Evolutionary conservation across 2,888 invertebrate species (phyloP), one percentile per base, ranked within the genome.

Genomic region (Hylaea fasciaria): DNA sequence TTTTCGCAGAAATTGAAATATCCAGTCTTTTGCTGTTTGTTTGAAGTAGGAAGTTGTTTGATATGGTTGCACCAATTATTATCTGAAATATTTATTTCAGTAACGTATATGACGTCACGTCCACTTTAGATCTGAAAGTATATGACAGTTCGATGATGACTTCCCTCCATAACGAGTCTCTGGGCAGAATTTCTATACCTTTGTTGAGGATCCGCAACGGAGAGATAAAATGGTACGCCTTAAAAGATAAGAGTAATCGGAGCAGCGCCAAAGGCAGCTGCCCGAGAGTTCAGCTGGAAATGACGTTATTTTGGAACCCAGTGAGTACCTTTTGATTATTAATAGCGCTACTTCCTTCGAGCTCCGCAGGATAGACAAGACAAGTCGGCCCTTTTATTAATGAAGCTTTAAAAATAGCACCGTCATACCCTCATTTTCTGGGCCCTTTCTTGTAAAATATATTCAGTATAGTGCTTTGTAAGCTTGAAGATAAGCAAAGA

Each of bases 161-260:
- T 13, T 62, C 76, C 0, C 58, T 83, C 7, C 66, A 74, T 5
- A 81, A 73, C 40, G 85, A 87, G 35, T 77, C 80, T 4, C 57
- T 91, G 35, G 91, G 91, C 0, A 80, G 84, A 60, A 76, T 91
- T 0, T 83, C 86, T 0, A 87, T 92, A 65, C 91, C 91, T 0
- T 62, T 92, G 41, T 76, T 90, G 0, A 81, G 83, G 62, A 82
- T 91, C 61, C 64, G 62, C 0, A 85, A 85, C 39, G 83, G 83
- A 0, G 83, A 85, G 58, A 64, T 72, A 40, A 78, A 83, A 0
- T 91, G 91, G 91, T 89, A 85, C 64, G 89, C 86, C 0, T 70
- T 92, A 5, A 92, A 92, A 62, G 84, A 89, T 59, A 81, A 70
- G 62, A 76, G 64, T 46, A 87, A 83, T 66, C 74, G 85, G 39